These are phyloP conservation scores for Hetaerina titia DNA, from an alignment of 2,888 invertebrate genomes.

Conservation along the genomic window DNA sequence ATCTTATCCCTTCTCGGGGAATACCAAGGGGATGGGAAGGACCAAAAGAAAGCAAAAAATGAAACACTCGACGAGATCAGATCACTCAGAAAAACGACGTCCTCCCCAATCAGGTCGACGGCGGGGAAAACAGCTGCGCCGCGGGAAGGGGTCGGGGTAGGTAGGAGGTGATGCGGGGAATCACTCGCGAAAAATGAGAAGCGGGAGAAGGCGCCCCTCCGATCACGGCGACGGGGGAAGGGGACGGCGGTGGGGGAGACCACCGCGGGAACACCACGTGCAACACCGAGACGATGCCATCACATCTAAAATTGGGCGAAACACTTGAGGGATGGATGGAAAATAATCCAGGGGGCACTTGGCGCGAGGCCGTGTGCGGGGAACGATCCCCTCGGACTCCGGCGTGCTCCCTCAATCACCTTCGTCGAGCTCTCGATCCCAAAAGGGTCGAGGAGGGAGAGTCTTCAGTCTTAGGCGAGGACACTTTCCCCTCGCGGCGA, in stretches of 20 bases:
- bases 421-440: background rate
- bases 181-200: background rate
- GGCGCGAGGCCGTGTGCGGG: background rate
- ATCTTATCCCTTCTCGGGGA: no score
- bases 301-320: background rate
- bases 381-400: background rate
- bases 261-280: background rate
- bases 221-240: background rate
- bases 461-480: background rate
- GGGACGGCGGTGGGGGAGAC: background rate
- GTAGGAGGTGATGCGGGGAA: background rate
- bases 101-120: background rate
- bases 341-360: background rate
- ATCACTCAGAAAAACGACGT: background rate
- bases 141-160: background rate
- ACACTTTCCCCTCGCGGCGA: background rate
- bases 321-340: background rate
- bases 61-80: background rate
- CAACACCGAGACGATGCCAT: background rate
- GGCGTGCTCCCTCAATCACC: background rate
- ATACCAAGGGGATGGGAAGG: background rate
- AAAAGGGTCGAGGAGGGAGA: background rate
- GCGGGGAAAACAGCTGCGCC: background rate
- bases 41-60: background rate
- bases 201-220: background rate